These are phyloP conservation scores for Paramormyrops hopkinsi DNA, from an alignment of 2,797 vertebrate genomes.

Conservation along the genomic window DNA sequence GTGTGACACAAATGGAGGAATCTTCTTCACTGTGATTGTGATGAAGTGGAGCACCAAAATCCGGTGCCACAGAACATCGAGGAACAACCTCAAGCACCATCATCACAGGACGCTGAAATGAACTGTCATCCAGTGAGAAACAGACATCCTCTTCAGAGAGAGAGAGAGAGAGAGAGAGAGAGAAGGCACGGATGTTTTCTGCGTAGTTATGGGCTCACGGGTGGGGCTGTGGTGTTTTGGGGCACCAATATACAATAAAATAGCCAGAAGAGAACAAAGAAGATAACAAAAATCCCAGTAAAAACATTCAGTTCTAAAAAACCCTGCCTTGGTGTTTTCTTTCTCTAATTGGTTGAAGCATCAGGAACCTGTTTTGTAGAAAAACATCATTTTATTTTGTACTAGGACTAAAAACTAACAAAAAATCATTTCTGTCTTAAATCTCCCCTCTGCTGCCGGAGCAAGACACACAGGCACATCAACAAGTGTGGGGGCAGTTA, in stretches of 20 bases:
- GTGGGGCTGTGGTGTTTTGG: not conserved
- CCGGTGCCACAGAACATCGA: not conserved
- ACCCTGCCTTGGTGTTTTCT: not conserved
- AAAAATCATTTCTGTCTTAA: not conserved
- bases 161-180: not conserved
- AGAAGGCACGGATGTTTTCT: not conserved
- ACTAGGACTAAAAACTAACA: not conserved
- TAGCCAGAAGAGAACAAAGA: not conserved
- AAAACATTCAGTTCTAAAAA: not conserved
- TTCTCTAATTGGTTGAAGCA: not conserved
- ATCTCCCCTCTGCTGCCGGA: not conserved
- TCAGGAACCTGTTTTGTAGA: not conserved
- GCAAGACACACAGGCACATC: not conserved
- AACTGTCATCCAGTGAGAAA: not conserved
- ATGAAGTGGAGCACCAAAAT: not conserved
- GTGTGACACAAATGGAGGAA: too few relatives aligned
- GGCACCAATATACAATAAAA: too few relatives aligned
- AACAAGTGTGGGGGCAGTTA: not conserved
- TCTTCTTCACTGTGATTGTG: too few relatives aligned
- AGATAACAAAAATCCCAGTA: not conserved
- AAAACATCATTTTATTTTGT: not conserved
- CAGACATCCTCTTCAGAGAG: too few relatives aligned
- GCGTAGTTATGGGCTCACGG: not conserved
- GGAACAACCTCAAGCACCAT: not conserved
- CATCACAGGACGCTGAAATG: not conserved